Conservation (phyloP, 2,888 invertebrate species). For the Pteria penguin region DNA sequence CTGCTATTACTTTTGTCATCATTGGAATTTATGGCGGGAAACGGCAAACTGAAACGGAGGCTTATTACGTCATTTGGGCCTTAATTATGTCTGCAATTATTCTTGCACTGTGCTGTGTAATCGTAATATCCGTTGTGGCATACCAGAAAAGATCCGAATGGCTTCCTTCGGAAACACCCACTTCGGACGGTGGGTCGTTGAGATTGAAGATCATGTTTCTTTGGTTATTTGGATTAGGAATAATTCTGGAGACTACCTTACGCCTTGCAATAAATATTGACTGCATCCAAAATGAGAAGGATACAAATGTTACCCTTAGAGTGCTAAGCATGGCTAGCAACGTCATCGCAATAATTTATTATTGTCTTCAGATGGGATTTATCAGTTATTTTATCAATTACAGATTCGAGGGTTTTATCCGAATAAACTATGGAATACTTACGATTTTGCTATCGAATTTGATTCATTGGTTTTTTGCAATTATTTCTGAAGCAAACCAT, state of each 20-base stretch:
- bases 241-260: neutral
- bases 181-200: neutral
- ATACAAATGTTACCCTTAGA: no score
- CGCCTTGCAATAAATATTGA: neutral
- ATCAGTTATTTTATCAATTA: no score
- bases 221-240: neutral
- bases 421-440: slow-evolving; percentile 22
- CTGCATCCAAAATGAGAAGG: neutral
- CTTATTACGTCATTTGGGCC: neutral
- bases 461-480: slow-evolving; percentile 3
- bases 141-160: no score
- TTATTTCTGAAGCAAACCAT: slow-evolving; percentile 9
- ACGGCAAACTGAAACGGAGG: neutral
- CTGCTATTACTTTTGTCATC: neutral
- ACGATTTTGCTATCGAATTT: slow-evolving; percentile 9
- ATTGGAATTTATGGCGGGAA: neutral
- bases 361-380: no score
- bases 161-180: no score
- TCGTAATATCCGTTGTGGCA: neutral
- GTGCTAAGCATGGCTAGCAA: no score
- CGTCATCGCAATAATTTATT: no score
- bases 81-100: neutral
- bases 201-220: neutral
- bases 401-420: no score
- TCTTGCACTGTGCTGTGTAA: neutral